These are phyloP conservation scores for Scaptomyza reducta DNA, from an alignment of 2,888 invertebrate species.

Conservation along the genomic window DNA sequence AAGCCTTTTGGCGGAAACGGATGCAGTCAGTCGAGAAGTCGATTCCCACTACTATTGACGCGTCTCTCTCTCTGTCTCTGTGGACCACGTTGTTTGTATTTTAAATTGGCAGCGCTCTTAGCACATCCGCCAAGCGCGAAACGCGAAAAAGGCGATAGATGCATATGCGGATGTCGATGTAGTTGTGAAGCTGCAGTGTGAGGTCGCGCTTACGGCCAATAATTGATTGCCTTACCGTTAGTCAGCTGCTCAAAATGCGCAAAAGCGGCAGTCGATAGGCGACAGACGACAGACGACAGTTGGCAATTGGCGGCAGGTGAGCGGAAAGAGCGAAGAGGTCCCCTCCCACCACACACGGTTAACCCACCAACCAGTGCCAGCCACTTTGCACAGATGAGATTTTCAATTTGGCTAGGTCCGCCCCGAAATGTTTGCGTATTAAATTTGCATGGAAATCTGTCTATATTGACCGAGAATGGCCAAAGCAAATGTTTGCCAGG, in stretches of 20 bases:
- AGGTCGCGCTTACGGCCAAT: slow-evolving; percentile 65
- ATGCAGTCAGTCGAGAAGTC: slow-evolving; percentile 66
- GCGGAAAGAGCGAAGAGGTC: slow-evolving; percentile 8
- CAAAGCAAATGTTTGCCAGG: slow-evolving; percentile 78
- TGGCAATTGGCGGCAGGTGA: slow-evolving; percentile 42
- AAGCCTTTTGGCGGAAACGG: slow-evolving; percentile 64
- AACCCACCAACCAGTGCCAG: slow-evolving; percentile 2
- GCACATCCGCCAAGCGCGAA: slow-evolving; percentile 70
- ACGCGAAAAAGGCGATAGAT: slow-evolving; percentile 17
- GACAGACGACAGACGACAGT: slow-evolving; percentile 13
- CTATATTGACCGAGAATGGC: slow-evolving; percentile 83
- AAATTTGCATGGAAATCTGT: slow-evolving; percentile 84
- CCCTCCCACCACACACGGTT: background rate
- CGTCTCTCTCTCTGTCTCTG: slow-evolving; percentile 51
- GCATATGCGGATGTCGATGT: slow-evolving; percentile 17
- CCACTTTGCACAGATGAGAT: slow-evolving; percentile 82
- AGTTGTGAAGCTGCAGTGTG: slow-evolving; percentile 33
- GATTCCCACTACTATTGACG: slow-evolving; percentile 40
- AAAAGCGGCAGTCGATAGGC: slow-evolving; percentile 36
- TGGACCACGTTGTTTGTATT: slow-evolving; percentile 74
- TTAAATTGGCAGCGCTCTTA: slow-evolving; percentile 79
- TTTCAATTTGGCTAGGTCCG: slow-evolving; percentile 83
- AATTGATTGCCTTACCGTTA: slow-evolving; percentile 81
- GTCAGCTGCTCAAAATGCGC: slow-evolving; percentile 74
- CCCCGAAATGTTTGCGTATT: slow-evolving; percentile 83